Evolutionary conservation across 1,140 invertebrate genomes (phyloP), one percentile per base, ranked within the genome.

Genomic region (Bombyx mori): DNA sequence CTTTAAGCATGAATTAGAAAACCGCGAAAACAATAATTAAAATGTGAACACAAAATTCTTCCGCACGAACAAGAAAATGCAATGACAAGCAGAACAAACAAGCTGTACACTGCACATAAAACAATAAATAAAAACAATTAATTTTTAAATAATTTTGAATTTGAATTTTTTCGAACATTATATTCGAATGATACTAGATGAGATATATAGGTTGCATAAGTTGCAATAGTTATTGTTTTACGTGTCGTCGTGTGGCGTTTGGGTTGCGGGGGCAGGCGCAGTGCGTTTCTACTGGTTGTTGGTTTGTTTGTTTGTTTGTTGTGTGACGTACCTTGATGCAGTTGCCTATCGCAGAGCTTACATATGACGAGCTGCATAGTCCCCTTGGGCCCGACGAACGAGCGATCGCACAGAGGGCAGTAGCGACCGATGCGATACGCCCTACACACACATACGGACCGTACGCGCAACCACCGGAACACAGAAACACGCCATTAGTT

Each of bases 301-400:
- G 61, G 64, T 56, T 57, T 61, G 65, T 57, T 22, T 52, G 2
- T 35, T 35, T 35, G 26, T 35, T 35, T 35, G 26, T n/a, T 44
- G 52, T 48, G 43, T 73, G 82, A 83, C 85, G 84, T 80, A 89
- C 88, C 86, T 88, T 88, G 86, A 78, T 88, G 88, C 64, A 84
- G 85, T 76, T 87, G 83, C 79, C 85, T 84, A 86, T 88, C 86
- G 80, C 88, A 89, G 72, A 87, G 82, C 63, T 86, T 87, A 83
- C 88, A 89, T 73, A 89, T 89, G 82, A 89, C 85, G 76, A 89
- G 86, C 78, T 88, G 83, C 85, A 89, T 84, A 61, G 85, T 88
- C 72, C 88, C 88, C 79, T 89, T 89, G 66, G 85, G 85, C 65
- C 88, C 88, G 79, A 88, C 83, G 82, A 89, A 88, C 71, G 86